Base-by-base conservation (phyloP, 2,113 vertebrate species). In the Mesembrinibis cayennensis region DNA sequence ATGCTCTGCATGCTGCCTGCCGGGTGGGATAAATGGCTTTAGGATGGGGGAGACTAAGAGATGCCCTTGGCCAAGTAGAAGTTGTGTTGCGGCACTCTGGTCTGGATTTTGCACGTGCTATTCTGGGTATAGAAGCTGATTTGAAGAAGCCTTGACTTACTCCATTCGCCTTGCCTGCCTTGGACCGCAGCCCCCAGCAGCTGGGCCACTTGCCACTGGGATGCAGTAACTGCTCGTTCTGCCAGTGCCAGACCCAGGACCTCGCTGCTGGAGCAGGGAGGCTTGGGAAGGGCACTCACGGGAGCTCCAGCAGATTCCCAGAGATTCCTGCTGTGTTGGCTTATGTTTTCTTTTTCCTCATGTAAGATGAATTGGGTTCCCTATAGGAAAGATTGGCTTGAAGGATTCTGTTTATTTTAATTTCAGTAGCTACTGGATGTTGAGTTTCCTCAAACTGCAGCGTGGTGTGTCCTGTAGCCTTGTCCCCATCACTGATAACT, bases 241-340 rank as follows among this genome's bases (percentile, higher is more conserved):
- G 25, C 50, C 22, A 4, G 22, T 30, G 40, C 47, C 20, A 13
- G 52, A 13, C 12, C 19, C 34, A n/a, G 47, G 34, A 32, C 42
- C 32, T 87, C 0, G 2, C n/a, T 21, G 8, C n/a, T 59, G 26
- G 19, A 5, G 19, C 1, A 3, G 36, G 47, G 55, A 61, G 47
- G 36, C n/a, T 53, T 52, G 36, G 23, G 32, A 78, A 69, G 52
- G 13, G 16, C 10, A 3, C 42, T 61, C 20, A 23, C 0, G 2
- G 56, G 77, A 45, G 30, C 49, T 44, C 9, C 23, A 18, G 16
- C 30, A 34, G 55, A 32, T 61, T 53, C 40, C 78, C 30, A 44
- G 71, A 53, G 9, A 8, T n/a, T n/a, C 7, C 23, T 27, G 14
- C n/a, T 67, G 3, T 7, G 18, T 40, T 56, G 34, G 25, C 14